These are phyloP conservation scores for Adoxophyes honmai DNA, from an alignment of 1,140 invertebrate species.

Conservation along the genomic window DNA sequence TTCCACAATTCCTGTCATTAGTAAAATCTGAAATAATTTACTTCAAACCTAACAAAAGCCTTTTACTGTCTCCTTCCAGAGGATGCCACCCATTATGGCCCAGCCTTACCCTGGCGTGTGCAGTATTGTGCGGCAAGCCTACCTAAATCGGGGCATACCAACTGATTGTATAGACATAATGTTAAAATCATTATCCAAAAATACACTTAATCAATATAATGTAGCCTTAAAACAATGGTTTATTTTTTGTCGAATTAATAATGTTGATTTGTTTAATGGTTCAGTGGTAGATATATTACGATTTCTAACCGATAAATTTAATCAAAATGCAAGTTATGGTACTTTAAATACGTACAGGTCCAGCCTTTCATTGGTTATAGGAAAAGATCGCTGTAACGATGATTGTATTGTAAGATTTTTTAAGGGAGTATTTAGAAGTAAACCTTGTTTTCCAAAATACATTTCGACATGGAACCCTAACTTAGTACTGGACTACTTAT, in stretches of 20 bases:
- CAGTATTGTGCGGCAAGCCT: constrained; percentile 15
- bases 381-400: not conserved
- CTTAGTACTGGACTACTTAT: constrained; percentile 3
- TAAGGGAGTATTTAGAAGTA: constrained; percentile 11
- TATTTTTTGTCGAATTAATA: not conserved
- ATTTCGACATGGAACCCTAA: constrained; percentile 9
- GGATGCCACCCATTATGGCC: not conserved
- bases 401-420: constrained; percentile 4
- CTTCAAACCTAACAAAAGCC: constrained; percentile 2
- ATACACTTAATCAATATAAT: not conserved
- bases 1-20: constrained; percentile 6
- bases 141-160: not conserved
- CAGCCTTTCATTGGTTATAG: constrained; percentile 2
- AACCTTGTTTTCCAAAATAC: constrained; percentile 15
- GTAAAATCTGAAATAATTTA: not conserved
- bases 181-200: constrained; percentile 3
- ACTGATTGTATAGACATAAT: constrained; percentile 8
- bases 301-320: constrained; percentile 4
- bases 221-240: constrained; percentile 1
- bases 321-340: not conserved
- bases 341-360: constrained; percentile 12
- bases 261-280: constrained; percentile 7
- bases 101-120: constrained; percentile 14
- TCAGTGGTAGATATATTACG: constrained; percentile 1
- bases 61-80: constrained; percentile 14